These are phyloP conservation scores for Tupiocoris notatus DNA, from an alignment of 2,888 invertebrate species.

Conservation along the genomic window DNA sequence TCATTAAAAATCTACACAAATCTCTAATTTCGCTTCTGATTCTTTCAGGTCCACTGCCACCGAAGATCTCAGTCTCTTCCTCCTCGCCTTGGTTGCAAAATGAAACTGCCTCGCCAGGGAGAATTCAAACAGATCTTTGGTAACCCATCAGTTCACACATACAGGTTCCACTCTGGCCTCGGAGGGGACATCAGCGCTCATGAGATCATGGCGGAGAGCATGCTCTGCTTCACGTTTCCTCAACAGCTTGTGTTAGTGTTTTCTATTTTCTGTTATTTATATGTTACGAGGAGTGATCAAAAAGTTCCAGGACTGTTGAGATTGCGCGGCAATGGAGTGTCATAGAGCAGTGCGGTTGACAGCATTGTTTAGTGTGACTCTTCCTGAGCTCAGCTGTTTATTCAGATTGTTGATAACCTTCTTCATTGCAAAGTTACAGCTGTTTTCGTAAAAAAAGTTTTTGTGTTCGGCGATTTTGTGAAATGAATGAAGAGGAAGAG, in stretches of 20 bases:
- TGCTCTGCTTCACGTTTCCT: slow-evolving; percentile 79
- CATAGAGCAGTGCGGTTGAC: no score
- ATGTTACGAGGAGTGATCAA: no score
- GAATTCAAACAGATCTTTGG: slow-evolving; percentile 70
- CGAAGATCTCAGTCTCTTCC: slow-evolving; percentile 82
- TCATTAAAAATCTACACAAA: background rate
- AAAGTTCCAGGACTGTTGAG: no score
- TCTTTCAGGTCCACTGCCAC: slow-evolving; percentile 54
- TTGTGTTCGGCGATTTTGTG: no score
- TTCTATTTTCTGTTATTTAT: no score
- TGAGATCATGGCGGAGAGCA: slow-evolving; percentile 89
- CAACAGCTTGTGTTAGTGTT: slow-evolving; percentile 80
- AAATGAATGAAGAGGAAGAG: no score
- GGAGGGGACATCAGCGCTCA: slow-evolving; percentile 91
- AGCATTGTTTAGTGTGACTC: no score
- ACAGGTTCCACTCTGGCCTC: slow-evolving; percentile 85
- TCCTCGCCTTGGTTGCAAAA: slow-evolving; percentile 74
- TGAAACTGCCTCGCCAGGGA: slow-evolving; percentile 78
- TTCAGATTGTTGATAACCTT: no score
- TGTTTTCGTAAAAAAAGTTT: no score
- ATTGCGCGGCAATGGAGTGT: no score
- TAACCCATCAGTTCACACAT: slow-evolving; percentile 68
- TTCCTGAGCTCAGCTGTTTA: no score
- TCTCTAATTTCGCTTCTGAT: background rate
- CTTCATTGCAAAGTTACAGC: no score